Evolutionary conservation across 1,140 invertebrate genomes (phyloP).

Genomic region (Drosophila parabipectinata): DNA sequence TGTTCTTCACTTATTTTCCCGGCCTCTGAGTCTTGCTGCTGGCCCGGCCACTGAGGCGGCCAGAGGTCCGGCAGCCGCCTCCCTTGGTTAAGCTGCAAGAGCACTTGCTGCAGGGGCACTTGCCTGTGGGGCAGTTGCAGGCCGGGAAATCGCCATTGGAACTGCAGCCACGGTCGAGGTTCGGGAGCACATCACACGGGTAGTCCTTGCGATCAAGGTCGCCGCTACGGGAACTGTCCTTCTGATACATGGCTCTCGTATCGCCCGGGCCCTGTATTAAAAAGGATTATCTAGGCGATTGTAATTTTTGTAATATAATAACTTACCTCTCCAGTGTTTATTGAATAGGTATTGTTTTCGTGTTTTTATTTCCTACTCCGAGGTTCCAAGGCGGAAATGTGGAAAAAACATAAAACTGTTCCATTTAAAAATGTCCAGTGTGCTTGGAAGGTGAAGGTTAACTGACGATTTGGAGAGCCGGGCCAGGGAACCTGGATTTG

Average conservation of each 20-base stretch:
- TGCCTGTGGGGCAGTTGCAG: neutral
- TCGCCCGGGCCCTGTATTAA: neutral
- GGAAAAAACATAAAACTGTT: constrained; percentile 13
- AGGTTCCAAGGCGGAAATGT: constrained; percentile 2
- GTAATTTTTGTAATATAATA: neutral
- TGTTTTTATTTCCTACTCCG: neutral
- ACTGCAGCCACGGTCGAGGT: neutral
- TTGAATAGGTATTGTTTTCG: neutral
- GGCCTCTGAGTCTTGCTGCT: neutral
- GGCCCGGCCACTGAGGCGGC: neutral
- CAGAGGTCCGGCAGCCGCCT: neutral
- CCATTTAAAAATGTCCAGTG: constrained; percentile 5
- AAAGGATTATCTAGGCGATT: neutral
- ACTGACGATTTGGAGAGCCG: neutral
- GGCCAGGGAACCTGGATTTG: neutral
- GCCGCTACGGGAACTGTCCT: neutral
- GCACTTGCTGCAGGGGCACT: neutral
- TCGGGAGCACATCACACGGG: neutral
- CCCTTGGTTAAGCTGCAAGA: neutral
- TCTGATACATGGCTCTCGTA: neutral
- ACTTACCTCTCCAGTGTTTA: neutral
- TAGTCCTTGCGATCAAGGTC: neutral
- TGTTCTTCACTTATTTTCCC: neutral
- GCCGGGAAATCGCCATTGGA: neutral
- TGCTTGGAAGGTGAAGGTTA: neutral